Evolutionary conservation across 92 coral and sea anemone species (phyloP), one percentile per base, ranked within the genome.

Genomic region (Blastomussa wellsi): DNA sequence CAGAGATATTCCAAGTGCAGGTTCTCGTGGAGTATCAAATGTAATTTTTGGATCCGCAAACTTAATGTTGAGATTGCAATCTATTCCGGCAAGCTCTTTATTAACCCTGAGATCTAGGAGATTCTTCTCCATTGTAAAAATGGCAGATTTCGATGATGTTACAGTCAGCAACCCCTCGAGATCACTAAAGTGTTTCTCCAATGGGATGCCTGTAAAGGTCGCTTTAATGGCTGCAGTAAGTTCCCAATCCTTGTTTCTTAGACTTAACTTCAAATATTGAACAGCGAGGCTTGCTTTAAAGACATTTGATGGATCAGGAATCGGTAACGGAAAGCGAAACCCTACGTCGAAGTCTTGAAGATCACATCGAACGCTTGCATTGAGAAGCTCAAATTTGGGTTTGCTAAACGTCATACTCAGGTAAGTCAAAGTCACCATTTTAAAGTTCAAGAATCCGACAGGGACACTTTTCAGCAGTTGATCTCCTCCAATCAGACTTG

Each of bases 301-400:
- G 0, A 78, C 31, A 55, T 84, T 83, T 7, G 84, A 49, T 24
- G 90, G 87, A 41, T 88, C 87, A 53, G 89, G 86, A 78, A 84
- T 48, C 35, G 90, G 91, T 15, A 90, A 85, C 5, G 93, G 91
- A 42, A 90, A 82, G 33, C 84, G 31, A 69, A 90, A 90, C 1
- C 93, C 93, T 2, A 80, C 91, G 60, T 90, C 91, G 36, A 90
- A 78, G 14, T 91, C 93, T 29, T 90, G 64, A 37, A 90, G 89
- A 69, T 79, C 80, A n/a, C 86, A 51, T 26, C 64, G 68, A 28
- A 90, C n/a, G 11, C 57, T 74, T 38, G 88, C 76, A 59, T 79
- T 80, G 19, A 83, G 52, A n/a, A 90, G 37, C 15, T 90, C 47
- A 83, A 87, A 90, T 2, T 42, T 42, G 5, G 86, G 88, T 67